A percentile compares a stretch with the other conserved stretches of the same genome.
These are phyloP conservation scores for Chondrosia reniformis DNA, from an alignment of 37 sponge, comb jelly and placozoan genomes.

Conservation along the genomic window DNA sequence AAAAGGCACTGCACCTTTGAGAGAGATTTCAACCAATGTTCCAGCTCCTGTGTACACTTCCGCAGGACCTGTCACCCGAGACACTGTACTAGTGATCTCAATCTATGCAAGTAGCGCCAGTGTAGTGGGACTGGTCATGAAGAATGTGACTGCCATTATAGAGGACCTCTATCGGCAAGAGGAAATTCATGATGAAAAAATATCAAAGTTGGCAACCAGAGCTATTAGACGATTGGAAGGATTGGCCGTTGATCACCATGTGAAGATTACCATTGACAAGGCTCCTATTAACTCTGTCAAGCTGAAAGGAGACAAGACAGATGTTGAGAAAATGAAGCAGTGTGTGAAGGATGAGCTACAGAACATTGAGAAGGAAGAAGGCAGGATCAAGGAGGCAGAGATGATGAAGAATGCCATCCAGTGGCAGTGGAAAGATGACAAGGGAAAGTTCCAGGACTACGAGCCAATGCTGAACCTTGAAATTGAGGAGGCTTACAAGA, in stretches of 20 bases:
- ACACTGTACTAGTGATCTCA: background rate
- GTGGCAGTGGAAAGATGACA: conserved; percentile 3
- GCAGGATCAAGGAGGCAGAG: background rate
- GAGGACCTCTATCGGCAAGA: background rate
- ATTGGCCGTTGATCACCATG: background rate
- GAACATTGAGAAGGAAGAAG: background rate
- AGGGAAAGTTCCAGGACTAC: conserved; percentile 1
- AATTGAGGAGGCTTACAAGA: conserved; percentile 3
- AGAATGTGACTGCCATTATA: background rate
- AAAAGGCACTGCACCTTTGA: too few relatives aligned
- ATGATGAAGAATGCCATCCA: background rate
- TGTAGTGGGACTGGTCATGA: background rate
- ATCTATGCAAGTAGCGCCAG: background rate
- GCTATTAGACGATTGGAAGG: background rate
- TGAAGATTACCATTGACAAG: conserved; percentile 9
- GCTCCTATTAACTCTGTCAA: background rate
- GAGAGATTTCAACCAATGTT: background rate
- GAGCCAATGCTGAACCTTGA: background rate
- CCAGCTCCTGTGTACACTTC: background rate
- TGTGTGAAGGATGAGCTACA: background rate
- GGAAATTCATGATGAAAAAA: background rate
- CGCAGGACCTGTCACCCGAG: background rate
- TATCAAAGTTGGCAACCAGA: background rate
- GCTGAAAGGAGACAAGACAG: background rate
- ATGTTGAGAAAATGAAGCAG: background rate